Evolutionary conservation across 2,113 vertebrate species (phyloP).

Genomic region (Asarcornis scutulata): DNA sequence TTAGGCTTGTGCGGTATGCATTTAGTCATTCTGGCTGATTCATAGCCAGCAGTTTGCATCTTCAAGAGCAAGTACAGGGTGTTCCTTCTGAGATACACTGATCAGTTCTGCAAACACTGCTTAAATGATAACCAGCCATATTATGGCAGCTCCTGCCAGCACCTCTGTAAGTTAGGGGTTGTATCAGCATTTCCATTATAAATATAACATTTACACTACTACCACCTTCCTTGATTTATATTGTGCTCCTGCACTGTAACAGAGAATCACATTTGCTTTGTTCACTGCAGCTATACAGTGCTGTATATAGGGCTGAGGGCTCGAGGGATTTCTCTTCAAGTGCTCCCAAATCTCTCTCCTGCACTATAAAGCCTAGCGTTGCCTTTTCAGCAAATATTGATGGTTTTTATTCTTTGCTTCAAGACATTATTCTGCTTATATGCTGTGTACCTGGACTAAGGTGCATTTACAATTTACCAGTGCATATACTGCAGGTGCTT

Average conservation of each 20-base stretch:
- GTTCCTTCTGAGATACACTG: slow-evolving; percentile 49
- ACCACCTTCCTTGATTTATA: slow-evolving; percentile 61
- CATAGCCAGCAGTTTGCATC: slow-evolving; percentile 42
- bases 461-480: not conserved
- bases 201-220: slow-evolving; percentile 61
- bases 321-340: slow-evolving; percentile 36
- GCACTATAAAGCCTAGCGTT: not conserved
- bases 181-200: slow-evolving; percentile 65
- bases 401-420: slow-evolving; percentile 44
- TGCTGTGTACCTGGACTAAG: not conserved
- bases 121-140: slow-evolving; percentile 36
- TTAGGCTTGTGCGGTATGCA: slow-evolving; percentile 19
- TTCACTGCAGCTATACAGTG: not conserved
- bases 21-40: slow-evolving; percentile 54
- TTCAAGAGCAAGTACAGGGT: slow-evolving; percentile 45
- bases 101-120: slow-evolving; percentile 46
- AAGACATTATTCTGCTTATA: slow-evolving; percentile 17
- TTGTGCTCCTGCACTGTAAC: not conserved
- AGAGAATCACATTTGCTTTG: slow-evolving; percentile 50
- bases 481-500: not conserved
- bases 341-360: slow-evolving; percentile 39
- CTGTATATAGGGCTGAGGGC: slow-evolving; percentile 3
- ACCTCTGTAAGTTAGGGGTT: slow-evolving; percentile 35
- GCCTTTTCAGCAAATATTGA: slow-evolving; percentile 56
- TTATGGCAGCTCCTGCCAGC: slow-evolving; percentile 33